phyloP scores from a whole-genome alignment of 2,797 vertebrate genomes.

The Microcaecilia unicolor region DNA sequence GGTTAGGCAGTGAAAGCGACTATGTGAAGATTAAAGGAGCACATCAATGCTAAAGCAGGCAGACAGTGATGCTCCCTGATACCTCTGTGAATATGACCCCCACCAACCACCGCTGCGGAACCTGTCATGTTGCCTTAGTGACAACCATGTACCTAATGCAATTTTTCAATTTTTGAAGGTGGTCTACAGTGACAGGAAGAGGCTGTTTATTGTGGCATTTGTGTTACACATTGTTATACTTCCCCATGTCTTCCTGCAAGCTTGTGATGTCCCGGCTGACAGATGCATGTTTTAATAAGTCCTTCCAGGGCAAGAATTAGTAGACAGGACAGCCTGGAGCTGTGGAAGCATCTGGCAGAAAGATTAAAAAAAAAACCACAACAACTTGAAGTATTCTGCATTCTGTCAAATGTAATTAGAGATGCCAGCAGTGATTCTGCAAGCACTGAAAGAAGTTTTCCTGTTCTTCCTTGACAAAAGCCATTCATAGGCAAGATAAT shows the following conservation, averaged over 20 bases:
- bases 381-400: constrained; percentile 31
- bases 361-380: too few species aligned
- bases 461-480: constrained; percentile 29
- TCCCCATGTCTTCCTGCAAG: constrained; percentile 26
- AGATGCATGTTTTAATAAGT: constrained; percentile 44
- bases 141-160: constrained; percentile 5
- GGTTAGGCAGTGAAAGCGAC: neutral
- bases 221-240: constrained; percentile 21
- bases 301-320: constrained; percentile 45
- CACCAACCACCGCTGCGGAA: neutral
- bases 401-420: constrained; percentile 53
- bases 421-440: constrained; percentile 43
- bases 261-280: constrained; percentile 39
- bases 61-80: constrained; percentile 6
- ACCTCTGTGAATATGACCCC: neutral
- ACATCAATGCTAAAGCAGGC: constrained; percentile 2
- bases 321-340: constrained; percentile 29
- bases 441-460: constrained; percentile 40
- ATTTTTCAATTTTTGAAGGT: constrained; percentile 21
- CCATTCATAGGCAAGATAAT: constrained; percentile 20
- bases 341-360: constrained; percentile 46
- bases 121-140: constrained; percentile 5
- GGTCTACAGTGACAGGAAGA: constrained; percentile 34
- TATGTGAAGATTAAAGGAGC: constrained; percentile 12
- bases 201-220: constrained; percentile 17